These are phyloP conservation scores for Xanthia icteritia DNA, from an alignment of 2,888 invertebrate species.

Conservation along the genomic window DNA sequence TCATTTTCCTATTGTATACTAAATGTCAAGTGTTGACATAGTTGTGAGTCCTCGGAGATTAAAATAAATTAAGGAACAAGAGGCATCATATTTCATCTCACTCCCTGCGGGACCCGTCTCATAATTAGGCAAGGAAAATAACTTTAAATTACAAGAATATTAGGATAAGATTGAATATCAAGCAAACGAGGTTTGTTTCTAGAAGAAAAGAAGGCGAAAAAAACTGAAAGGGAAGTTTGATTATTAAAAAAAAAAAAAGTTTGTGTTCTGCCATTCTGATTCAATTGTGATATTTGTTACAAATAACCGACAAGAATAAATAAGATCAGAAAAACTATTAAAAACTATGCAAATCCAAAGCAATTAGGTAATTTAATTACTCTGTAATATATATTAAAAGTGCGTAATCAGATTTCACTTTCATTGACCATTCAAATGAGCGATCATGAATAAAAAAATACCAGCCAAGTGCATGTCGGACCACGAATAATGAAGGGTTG, in stretches of 20 bases:
- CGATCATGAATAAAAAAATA: conserved; percentile 30
- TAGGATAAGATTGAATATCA: neutral
- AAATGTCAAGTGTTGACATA: conserved; percentile 39
- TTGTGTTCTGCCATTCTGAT: neutral
- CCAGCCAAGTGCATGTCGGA: too few species aligned
- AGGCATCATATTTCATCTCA: conserved; percentile 22
- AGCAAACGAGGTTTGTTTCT: neutral
- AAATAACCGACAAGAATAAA: neutral
- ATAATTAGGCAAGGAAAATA: conserved; percentile 26
- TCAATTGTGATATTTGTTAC: neutral
- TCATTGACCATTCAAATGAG: conserved; percentile 27
- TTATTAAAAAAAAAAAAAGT: neutral
- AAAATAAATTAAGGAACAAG: conserved; percentile 48
- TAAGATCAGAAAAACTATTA: neutral
- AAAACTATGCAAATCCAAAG: conserved; percentile 32
- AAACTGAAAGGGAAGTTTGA: neutral
- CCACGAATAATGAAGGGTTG: too few species aligned
- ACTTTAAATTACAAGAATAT: neutral
- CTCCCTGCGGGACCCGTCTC: neutral
- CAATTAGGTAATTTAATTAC: conserved; percentile 20
- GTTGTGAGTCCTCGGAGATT: conserved; percentile 30
- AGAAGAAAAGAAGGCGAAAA: neutral
- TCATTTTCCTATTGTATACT: conserved; percentile 17
- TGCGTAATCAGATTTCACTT: conserved; percentile 43
- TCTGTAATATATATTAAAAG: neutral